Percentiles rank a stretch among this genome's conserved stretches.
Evolutionary conservation across 1,140 invertebrate species (phyloP).

Genomic region (Lycorma delicatula): DNA sequence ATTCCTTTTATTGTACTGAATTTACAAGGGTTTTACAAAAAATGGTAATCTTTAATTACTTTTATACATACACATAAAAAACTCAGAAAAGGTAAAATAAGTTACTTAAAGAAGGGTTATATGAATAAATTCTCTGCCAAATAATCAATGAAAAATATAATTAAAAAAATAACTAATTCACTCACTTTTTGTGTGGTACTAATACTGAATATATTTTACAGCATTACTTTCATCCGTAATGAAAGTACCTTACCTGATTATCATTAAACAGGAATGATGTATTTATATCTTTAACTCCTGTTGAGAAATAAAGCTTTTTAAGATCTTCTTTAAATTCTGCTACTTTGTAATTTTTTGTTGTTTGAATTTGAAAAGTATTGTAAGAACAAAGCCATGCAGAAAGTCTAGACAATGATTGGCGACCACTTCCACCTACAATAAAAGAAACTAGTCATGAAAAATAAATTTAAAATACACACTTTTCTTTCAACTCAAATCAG

Average conservation of each 20-base stretch:
- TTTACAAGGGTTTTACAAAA: no score
- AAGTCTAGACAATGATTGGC: slow-evolving; percentile 65
- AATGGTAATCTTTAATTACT: no score
- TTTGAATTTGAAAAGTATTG: slow-evolving; percentile 64
- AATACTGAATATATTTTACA: no score
- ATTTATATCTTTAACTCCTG: slow-evolving; percentile 63
- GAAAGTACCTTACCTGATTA: slow-evolving; percentile 49
- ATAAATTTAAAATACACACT: not conserved
- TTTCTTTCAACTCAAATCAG: not conserved
- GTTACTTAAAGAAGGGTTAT: no score
- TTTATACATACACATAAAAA: no score
- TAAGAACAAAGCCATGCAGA: slow-evolving; percentile 71
- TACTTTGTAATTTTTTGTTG: slow-evolving; percentile 64
- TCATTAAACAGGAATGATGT: slow-evolving; percentile 76
- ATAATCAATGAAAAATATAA: no score
- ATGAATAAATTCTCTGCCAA: no score
- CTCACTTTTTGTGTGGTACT: no score
- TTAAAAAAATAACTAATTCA: no score
- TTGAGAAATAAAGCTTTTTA: slow-evolving; percentile 60
- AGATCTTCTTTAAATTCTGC: slow-evolving; percentile 75
- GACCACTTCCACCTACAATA: slow-evolving; percentile 64
- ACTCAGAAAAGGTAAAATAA: no score
- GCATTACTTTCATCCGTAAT: no score
- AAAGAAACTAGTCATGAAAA: not conserved
- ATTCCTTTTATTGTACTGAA: no score